These are phyloP conservation scores for Heliconius hortense DNA, from an alignment of 2,888 invertebrate genomes.

Conservation along the genomic window DNA sequence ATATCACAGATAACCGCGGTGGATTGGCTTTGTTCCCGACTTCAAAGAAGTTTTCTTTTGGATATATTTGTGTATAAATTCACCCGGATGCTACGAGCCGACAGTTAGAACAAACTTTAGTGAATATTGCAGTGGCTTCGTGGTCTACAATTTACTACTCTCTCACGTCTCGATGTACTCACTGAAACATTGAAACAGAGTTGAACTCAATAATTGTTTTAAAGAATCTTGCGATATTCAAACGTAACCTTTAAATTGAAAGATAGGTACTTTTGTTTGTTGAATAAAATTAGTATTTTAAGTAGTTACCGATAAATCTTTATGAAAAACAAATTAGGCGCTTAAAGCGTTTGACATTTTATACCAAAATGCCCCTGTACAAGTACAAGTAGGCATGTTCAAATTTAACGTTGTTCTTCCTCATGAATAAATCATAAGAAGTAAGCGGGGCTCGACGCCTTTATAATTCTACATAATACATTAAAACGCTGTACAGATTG, in stretches of 20 bases:
- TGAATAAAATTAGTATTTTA: slow-evolving; percentile 43
- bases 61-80: slow-evolving; percentile 75
- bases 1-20: slow-evolving; percentile 79
- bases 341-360: slow-evolving; percentile 69
- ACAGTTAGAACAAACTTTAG: slow-evolving; percentile 52
- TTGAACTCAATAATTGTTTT: slow-evolving; percentile 18
- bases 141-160: slow-evolving; percentile 40
- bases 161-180: slow-evolving; percentile 15
- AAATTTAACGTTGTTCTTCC: slow-evolving; percentile 73
- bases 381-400: slow-evolving; percentile 72
- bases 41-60: slow-evolving; percentile 78
- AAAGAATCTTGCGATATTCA: slow-evolving; percentile 5
- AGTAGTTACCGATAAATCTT: slow-evolving; percentile 54
- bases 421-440: slow-evolving; percentile 82
- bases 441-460: slow-evolving; percentile 74
- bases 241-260: slow-evolving; percentile 33
- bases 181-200: neutral
- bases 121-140: slow-evolving; percentile 51
- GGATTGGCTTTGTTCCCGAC: slow-evolving; percentile 80
- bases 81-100: slow-evolving; percentile 52
- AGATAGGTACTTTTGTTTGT: slow-evolving; percentile 31
- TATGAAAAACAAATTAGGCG: slow-evolving; percentile 69
- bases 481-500: slow-evolving; percentile 80
- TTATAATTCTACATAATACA: slow-evolving; percentile 82
- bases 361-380: slow-evolving; percentile 61